A percentile compares a stretch with the other conserved stretches of the same genome.
Evolutionary conservation across 1,140 invertebrate species (phyloP).

Genomic region (Daktulosphaira vitifoliae): DNA sequence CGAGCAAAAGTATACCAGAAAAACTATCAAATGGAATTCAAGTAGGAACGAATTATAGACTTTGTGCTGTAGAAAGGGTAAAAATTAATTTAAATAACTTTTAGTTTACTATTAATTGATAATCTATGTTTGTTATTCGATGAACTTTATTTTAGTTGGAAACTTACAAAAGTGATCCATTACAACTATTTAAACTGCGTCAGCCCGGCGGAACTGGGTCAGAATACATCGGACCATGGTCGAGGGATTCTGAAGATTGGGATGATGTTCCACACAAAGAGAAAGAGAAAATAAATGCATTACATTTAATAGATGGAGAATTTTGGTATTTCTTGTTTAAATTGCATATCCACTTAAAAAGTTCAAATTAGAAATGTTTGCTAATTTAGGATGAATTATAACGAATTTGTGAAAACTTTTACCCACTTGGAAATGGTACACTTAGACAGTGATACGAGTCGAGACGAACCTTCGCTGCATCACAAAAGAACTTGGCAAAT

Average conservation of each 20-base stretch:
- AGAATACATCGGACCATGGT: constrained; percentile 66
- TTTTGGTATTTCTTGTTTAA: constrained; percentile 59
- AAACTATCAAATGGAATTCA: constrained; percentile 71
- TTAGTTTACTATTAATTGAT: no score
- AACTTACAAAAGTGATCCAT: constrained; percentile 60
- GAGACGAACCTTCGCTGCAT: constrained; percentile 70
- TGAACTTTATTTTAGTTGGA: constrained; percentile 59
- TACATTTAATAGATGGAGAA: constrained; percentile 62
- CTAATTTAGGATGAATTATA: constrained; percentile 60
- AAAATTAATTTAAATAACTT: no score
- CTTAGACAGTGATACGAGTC: constrained; percentile 73
- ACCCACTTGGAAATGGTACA: constrained; percentile 78
- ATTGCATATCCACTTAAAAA: neutral
- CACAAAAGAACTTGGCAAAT: constrained; percentile 76
- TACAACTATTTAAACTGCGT: constrained; percentile 62
- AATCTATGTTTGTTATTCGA: no score
- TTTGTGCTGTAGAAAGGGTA: constrained; percentile 72
- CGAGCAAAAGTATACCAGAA: constrained; percentile 45
- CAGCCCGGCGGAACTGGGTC: constrained; percentile 59
- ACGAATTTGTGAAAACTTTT: constrained; percentile 76
- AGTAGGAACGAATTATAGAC: constrained; percentile 67
- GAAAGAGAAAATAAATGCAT: constrained; percentile 58
- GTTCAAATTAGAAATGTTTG: no score
- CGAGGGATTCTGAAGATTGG: constrained; percentile 60
- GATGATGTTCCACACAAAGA: constrained; percentile 63